A percentile compares a stretch with the other conserved stretches of the same genome.
Conservation (phyloP, 2,113 vertebrate species). For the Aphelocoma coerulescens region DNA sequence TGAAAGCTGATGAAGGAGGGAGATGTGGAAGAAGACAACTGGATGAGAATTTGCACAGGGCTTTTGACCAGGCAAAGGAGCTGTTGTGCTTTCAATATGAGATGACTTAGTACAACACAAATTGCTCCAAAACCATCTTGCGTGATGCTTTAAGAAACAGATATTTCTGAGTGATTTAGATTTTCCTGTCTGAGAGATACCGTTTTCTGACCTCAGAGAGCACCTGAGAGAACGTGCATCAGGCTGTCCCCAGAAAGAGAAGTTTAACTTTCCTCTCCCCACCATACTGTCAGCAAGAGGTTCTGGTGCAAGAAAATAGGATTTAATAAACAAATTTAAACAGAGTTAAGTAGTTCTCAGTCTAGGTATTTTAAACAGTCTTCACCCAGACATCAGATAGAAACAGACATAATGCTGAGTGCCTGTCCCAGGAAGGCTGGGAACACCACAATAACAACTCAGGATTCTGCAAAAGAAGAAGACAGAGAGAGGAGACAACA, state of each 20-base stretch:
- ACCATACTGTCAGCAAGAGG: not conserved
- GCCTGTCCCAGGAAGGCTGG: not conserved
- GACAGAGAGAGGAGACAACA: not conserved
- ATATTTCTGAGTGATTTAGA: not conserved
- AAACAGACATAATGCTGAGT: not conserved
- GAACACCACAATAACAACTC: not conserved
- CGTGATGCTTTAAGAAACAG: not conserved
- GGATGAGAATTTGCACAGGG: fast-evolving
- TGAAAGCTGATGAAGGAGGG: not conserved
- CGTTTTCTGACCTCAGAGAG: not conserved
- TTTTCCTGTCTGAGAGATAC: not conserved
- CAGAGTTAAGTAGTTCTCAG: not conserved
- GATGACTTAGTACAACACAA: not conserved
- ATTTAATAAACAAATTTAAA: not conserved
- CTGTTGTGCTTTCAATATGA: not conserved
- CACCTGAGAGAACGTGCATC: not conserved
- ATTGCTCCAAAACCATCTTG: not conserved
- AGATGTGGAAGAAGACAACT: not conserved
- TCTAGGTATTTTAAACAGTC: not conserved
- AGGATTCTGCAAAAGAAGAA: not conserved
- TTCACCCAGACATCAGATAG: not conserved
- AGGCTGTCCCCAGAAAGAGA: not conserved
- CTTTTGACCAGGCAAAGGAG: not conserved
- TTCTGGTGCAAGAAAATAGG: not conserved
- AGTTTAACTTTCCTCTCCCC: not conserved